Base-by-base conservation (phyloP, 64 coral and sea anemone genomes). In the Acropora tenuis region DNA sequence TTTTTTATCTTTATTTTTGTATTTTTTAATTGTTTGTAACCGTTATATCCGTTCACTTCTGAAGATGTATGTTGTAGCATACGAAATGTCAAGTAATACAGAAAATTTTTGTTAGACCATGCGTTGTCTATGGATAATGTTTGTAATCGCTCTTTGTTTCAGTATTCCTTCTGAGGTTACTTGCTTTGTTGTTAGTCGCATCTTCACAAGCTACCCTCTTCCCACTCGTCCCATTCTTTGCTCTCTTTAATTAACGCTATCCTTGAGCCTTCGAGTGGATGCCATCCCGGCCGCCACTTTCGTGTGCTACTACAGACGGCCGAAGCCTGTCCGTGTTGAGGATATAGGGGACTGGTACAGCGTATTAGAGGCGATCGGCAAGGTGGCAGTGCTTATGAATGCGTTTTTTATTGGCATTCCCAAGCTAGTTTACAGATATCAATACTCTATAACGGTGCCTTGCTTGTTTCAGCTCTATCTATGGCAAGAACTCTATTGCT, bases 291-390 rank as follows among this genome's bases (percentile, higher is more conserved):
- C 30, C 30, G 30, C 30, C 48, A 97, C 93, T 82, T 94, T 97
- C 41, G 95, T 97, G 18, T 81, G 66, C 44, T 92, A 94, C 52
- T 86, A 93, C 57, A 79, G 95, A 42, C 82, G 95, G 16, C 95
- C 95, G 13, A 77, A 90, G 66, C 71, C 88, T 6, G 78, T 80
- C 3, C 80, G 93, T 18, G 95, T 84, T 20, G 95, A 97, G 76
- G 95, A 97, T 52, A 97, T 97, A 46, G 95, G 95, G 18, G 92
- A 91, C 17, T 97, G 95, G 95, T 83, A 93, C 52, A 75, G 88
- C 4, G 93, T 94, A 73, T 18, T 97, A 3, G 91, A 78, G 9
- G 89, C 67, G 19, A 75, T 97, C 20, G 94, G 92, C 5, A 83
- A 89, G 40, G 9, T 93, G 3, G 90, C 95, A 5, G 95, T 97